These are phyloP conservation scores for Onthophagus sagittarius DNA, from an alignment of 2,888 invertebrate genomes.

Conservation along the genomic window DNA sequence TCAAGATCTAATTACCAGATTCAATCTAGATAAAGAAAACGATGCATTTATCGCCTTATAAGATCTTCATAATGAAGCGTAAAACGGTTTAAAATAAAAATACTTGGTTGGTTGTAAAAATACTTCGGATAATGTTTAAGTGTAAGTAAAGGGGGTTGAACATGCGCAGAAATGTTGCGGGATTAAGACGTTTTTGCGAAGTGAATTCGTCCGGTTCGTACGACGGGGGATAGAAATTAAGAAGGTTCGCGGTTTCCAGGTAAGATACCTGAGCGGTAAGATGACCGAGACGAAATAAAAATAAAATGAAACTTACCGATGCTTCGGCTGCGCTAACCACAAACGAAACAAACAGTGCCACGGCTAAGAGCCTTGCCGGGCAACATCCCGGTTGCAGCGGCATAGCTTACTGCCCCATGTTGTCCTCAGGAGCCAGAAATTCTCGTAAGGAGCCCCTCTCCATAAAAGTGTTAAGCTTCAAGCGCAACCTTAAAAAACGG, in stretches of 20 bases:
- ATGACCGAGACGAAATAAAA: constrained; percentile 13
- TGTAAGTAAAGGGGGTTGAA: neutral
- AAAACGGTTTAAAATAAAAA: too few species aligned
- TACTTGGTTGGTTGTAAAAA: too few species aligned
- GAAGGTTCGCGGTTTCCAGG: neutral
- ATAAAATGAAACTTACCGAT: constrained; percentile 29
- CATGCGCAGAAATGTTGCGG: neutral
- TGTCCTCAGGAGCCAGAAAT: constrained; percentile 26
- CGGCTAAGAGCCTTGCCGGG: constrained; percentile 40
- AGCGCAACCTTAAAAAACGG: neutral
- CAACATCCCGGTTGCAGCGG: constrained; percentile 48
- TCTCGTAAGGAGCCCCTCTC: constrained; percentile 27
- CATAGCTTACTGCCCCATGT: constrained; percentile 49
- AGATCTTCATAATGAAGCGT: neutral
- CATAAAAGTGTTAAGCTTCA: constrained; percentile 23
- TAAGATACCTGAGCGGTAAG: constrained; percentile 6
- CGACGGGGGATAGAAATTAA: neutral
- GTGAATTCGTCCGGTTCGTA: neutral
- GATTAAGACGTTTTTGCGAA: neutral
- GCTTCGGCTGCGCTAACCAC: constrained; percentile 31
- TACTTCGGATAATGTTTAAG: too few species aligned
- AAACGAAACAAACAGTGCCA: constrained; percentile 31
- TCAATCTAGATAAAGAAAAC: neutral
- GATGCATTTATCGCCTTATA: neutral
- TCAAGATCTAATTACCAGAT: neutral